A percentile compares a stretch with the other conserved stretches of the same genome.
These are phyloP conservation scores for Melospiza georgiana DNA, from an alignment of 2,113 vertebrate species.

Conservation along the genomic window DNA sequence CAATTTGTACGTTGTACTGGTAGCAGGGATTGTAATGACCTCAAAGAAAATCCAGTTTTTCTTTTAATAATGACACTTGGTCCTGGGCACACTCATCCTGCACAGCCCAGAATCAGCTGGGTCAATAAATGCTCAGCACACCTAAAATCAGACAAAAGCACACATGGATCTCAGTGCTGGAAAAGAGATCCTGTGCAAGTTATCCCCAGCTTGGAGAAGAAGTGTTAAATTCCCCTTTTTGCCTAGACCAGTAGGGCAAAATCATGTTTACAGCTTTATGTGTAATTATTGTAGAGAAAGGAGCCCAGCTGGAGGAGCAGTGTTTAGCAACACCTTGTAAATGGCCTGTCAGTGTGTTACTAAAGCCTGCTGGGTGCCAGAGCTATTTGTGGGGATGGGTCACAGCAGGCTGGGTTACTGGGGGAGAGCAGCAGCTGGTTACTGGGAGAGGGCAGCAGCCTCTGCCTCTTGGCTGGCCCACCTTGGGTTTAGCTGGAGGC, in stretches of 20 bases:
- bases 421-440: constrained; percentile 18
- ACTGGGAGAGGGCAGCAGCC: constrained; percentile 18
- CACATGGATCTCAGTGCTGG: neutral
- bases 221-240: neutral
- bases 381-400: neutral
- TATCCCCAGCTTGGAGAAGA: neutral
- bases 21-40: neutral
- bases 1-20: neutral
- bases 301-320: neutral
- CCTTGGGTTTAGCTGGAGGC: neutral
- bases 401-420: constrained; percentile 11
- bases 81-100: neutral
- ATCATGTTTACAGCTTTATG: neutral
- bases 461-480: constrained; percentile 37
- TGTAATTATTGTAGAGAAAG: neutral
- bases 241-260: neutral
- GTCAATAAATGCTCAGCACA: neutral
- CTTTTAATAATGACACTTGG: neutral
- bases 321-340: neutral
- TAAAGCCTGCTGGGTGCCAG: neutral
- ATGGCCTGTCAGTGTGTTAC: neutral
- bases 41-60: neutral
- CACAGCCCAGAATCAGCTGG: neutral
- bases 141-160: neutral
- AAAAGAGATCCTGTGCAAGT: neutral